Evolutionary conservation across 2,113 vertebrate genomes (phyloP).

Genomic region (Xenopus borealis): DNA sequence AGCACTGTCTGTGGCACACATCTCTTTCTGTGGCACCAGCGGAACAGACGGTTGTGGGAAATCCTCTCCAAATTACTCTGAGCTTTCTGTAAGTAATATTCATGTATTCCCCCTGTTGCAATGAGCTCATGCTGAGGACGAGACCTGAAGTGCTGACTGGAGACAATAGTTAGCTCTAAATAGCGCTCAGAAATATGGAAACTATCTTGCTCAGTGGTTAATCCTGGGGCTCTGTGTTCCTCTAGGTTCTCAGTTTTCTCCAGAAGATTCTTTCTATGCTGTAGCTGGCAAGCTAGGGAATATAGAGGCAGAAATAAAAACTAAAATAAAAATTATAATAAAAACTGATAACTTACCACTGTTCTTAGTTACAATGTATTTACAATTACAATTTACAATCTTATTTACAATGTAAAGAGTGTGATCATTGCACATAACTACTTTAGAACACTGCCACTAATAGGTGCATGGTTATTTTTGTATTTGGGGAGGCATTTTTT

Average conservation of each 20-base stretch:
- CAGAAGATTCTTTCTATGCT: neutral
- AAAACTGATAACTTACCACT: no score
- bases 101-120: neutral
- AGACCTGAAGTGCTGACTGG: neutral
- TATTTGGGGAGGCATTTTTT: no score
- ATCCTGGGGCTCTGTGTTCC: neutral
- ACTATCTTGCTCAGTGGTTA: neutral
- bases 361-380: no score
- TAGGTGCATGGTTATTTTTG: no score
- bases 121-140: neutral
- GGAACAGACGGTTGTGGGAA: slow-evolving; percentile 1
- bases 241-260: neutral
- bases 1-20: neutral
- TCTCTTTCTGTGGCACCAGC: neutral
- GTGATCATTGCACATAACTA: no score
- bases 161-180: slow-evolving; percentile 4
- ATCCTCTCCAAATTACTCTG: neutral
- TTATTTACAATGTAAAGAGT: no score
- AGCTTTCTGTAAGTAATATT: neutral
- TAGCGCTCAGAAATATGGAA: neutral
- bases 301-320: neutral
- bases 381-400: no score
- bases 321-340: no score
- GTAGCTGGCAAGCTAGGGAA: neutral
- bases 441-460: no score